Conservation (phyloP, 1,140 invertebrate species). For the Zaprionus nigranus region DNA sequence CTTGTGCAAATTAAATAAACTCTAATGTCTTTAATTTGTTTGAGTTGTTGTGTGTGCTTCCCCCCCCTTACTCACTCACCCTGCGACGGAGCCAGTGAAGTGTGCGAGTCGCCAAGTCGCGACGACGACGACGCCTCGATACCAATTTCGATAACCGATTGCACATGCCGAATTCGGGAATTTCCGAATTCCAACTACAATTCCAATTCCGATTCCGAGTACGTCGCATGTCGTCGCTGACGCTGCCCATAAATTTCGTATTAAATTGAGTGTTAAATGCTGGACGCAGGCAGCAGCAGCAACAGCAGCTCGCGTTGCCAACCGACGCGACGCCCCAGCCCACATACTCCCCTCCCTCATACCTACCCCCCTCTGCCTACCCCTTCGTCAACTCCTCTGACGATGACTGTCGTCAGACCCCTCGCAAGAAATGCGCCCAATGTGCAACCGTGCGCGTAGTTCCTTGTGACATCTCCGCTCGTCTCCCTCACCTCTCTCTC, state of each 20-base stretch:
- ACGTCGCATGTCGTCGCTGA: constrained; percentile 72
- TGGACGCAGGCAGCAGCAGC: constrained; percentile 60
- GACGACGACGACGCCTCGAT: constrained; percentile 11
- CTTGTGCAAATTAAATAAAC: constrained; percentile 78
- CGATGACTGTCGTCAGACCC: constrained; percentile 5
- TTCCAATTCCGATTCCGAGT: constrained; percentile 40
- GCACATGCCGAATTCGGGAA: constrained; percentile 7
- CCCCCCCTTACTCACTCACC: background rate
- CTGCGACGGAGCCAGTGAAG: constrained; percentile 49
- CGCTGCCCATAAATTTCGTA: constrained; percentile 81
- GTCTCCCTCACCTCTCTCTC: background rate
- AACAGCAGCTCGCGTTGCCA: constrained; percentile 42
- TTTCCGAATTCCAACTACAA: constrained; percentile 8
- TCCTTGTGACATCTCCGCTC: constrained; percentile 26
- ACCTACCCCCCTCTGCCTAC: background rate
- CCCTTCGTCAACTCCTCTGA: background rate
- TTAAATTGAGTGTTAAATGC: constrained; percentile 83
- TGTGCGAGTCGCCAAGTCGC: constrained; percentile 47
- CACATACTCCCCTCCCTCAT: background rate
- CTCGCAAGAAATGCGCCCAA: constrained; percentile 48
- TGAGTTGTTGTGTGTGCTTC: constrained; percentile 44
- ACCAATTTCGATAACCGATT: constrained; percentile 15
- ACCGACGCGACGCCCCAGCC: background rate
- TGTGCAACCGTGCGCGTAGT: constrained; percentile 74
- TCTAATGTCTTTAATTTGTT: constrained; percentile 83